Base-by-base conservation (phyloP, 2,113 vertebrate genomes). In the Hippocampus barbouri region DNA sequence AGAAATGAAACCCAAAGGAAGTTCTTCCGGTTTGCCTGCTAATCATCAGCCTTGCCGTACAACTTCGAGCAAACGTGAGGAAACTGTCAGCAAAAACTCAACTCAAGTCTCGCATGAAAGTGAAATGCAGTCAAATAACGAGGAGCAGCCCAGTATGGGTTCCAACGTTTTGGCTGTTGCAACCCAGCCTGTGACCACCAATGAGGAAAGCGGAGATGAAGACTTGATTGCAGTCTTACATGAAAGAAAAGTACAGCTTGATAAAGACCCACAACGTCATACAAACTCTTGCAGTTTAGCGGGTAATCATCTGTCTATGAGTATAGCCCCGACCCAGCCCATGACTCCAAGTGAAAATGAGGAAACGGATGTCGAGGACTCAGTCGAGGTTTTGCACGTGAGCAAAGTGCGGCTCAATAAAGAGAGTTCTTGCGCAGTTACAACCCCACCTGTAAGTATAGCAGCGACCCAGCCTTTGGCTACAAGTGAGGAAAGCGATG, bases 401-500 rank as follows among this genome's bases (percentile, higher is more conserved):
- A 5, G 16, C 20, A 8, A 51, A 18, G 16, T 23, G 16, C 59
- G 10, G 16, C 27, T 61, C 18, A 16, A 38, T 34, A 20, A 63
- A 21, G 34, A 63, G 61, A 23, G n/a, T 49, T 65, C 69, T 4
- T 27, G 79, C 16, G 45, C 62, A 20, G 51, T 77, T 75, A 4
- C 8, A 34, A 21, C n/a, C 2, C 45, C 15, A 0, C 20, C 21
- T 54, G 11, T 21, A 4, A 68, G 5, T 53, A 16, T 11, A 7
- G 65, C 20, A 51, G 53, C 71, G 64, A 80, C 76, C 2, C 85
- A 79, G 57, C 68, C 63, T 3, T 59, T 84, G 18, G 53, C 53
- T 23, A 4, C 21, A n/a, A 56, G 57, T 25, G 54, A 47, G 3
- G 65, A 45, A 43, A 5, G 27, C 20, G 65, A 76, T 21, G 51